Evolutionary conservation across 2,888 invertebrate species (phyloP).

Genomic region (Pantelozetes paolii): DNA sequence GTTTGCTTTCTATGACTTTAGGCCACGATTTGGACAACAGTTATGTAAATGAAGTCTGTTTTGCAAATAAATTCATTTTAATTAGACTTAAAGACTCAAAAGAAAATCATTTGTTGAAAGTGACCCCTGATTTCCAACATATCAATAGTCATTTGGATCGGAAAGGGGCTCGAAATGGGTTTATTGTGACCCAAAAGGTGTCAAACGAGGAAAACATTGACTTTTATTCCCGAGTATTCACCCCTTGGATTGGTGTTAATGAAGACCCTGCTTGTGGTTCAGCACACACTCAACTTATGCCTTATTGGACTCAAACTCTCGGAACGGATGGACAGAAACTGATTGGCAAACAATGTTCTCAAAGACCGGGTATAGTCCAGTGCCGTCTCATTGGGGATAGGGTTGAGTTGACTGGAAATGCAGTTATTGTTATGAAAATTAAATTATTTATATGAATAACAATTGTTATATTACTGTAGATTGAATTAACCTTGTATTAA

Average conservation of each 20-base stretch:
- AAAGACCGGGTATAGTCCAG: neutral
- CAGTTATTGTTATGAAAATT: neutral
- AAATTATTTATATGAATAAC: too few relatives aligned
- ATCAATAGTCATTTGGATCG: conserved; percentile 41
- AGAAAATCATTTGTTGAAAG: conserved; percentile 42
- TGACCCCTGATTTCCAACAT: conserved; percentile 44
- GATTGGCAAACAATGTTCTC: conserved; percentile 9
- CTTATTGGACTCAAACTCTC: conserved; percentile 52
- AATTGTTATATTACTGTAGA: too few relatives aligned
- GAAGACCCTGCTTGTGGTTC: conserved; percentile 56
- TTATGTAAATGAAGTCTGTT: conserved; percentile 48
- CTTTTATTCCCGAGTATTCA: conserved; percentile 56
- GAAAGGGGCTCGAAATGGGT: conserved; percentile 47
- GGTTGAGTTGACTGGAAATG: neutral
- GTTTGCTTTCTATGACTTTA: conserved; percentile 44
- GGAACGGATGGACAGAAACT: neutral
- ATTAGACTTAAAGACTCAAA: conserved; percentile 49
- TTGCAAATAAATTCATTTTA: conserved; percentile 49
- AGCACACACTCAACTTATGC: conserved; percentile 55
- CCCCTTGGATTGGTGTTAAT: conserved; percentile 55
- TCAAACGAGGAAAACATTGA: conserved; percentile 42
- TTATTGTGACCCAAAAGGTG: conserved; percentile 51
- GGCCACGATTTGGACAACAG: conserved; percentile 40
- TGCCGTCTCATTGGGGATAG: neutral
- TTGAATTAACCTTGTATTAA: too few relatives aligned